phyloP scores from a whole-genome alignment of 2,888 invertebrate genomes.

The Salticus scenicus region DNA sequence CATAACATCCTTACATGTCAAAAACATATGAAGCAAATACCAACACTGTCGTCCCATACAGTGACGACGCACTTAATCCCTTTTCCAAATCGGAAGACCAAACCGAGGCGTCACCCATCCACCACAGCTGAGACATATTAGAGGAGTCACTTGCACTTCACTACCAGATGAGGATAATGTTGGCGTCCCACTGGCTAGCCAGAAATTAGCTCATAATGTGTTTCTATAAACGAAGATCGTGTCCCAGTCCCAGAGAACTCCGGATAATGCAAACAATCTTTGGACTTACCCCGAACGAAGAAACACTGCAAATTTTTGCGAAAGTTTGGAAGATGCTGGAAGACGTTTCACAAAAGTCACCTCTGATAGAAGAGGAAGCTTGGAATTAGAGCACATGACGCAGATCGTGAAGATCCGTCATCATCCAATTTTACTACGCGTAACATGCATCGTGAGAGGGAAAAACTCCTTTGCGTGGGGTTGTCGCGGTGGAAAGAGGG shows the following conservation, averaged over 20 bases:
- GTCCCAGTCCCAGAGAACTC: not conserved
- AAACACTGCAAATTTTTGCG: not conserved
- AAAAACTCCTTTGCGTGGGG: not conserved
- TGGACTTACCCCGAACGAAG: not conserved
- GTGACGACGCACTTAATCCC: too few species aligned
- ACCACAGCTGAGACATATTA: not conserved
- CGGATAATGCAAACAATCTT: not conserved
- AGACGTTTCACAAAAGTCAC: not conserved
- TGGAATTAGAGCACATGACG: not conserved
- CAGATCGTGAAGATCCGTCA: not conserved
- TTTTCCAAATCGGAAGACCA: too few species aligned
- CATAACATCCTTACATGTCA: too few species aligned
- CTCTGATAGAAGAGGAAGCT: not conserved
- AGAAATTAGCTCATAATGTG: not conserved
- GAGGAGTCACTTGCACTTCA: not conserved
- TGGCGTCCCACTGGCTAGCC: not conserved
- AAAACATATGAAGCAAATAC: too few species aligned
- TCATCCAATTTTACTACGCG: not conserved
- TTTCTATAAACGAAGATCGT: not conserved
- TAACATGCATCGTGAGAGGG: not conserved
- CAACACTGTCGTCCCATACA: too few species aligned
- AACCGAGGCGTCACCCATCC: not conserved
- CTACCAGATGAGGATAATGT: not conserved
- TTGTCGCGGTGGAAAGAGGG: not conserved
- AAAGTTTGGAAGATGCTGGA: too few species aligned